Base-by-base conservation (phyloP, 2,797 vertebrate species). In the Danionella dracula region DNA sequence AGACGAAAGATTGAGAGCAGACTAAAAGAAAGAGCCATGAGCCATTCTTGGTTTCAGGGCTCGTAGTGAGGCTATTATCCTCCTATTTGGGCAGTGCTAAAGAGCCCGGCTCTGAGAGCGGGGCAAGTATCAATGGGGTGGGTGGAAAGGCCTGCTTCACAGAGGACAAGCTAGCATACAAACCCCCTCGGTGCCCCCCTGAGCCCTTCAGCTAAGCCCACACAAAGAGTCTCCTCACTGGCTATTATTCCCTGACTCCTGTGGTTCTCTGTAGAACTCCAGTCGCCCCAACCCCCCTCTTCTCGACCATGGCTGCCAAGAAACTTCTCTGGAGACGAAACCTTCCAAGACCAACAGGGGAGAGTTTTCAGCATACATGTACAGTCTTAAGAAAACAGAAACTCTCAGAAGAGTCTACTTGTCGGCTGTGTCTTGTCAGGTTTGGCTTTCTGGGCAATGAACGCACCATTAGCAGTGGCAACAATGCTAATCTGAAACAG, bases 141-240 rank as follows among this genome's bases (percentile, higher is more conserved):
- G 64, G 68, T 60, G 64, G 60, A 63, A 55, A 68, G 65, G 51
- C 70, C 61, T 56, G 64, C 41, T 67, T 66, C 64, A 54, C 38
- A 66, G 31, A 62, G 72, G 64, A 42, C 71, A 68, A 62, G 54
- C 58, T 32, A 55, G 11, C 65, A 66, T 40, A 75, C 67, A 67
- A 59, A 68, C 23, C 20, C 69, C 16, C 29, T 27, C 21, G 11
- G 32, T 38, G 68, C 46, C 59, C 55, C 64, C 68, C 61, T 35
- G 32, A 61, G 64, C 67, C 58, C 53, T 21, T 17, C 51, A 53
- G 63, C 74, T 62, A 49, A 61, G 71, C 75, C 57, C 59, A 71
- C 60, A 74, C 75, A 77, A 72, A 74, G 70, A 72, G 63, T 49
- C 66, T 62, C 51, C 44, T 71, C 31, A 54, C 29, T 51, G 27